Conservation (phyloP, 2,888 invertebrate species). For the Drosophila trichaetosa region DNA sequence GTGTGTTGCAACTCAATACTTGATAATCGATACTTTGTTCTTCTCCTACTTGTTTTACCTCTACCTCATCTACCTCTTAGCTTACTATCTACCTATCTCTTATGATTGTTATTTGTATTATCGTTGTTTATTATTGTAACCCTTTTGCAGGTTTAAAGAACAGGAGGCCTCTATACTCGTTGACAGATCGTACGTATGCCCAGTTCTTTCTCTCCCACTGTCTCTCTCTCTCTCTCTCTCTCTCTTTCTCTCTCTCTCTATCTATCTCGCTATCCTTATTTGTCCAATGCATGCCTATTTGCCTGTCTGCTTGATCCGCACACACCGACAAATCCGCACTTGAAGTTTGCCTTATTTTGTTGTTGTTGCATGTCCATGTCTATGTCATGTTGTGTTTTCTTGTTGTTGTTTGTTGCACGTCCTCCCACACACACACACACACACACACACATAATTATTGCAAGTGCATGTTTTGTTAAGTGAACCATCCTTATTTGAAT, state of each 20-base stretch:
- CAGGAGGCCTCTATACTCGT: conserved; percentile 85
- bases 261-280: background rate
- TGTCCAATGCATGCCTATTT: conserved; percentile 10
- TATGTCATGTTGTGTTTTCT: conserved; percentile 13
- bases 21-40: conserved; percentile 32
- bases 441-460: background rate
- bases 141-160: conserved; percentile 85
- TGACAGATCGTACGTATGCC: conserved; percentile 85
- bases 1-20: conserved; percentile 14
- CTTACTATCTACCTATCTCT: conserved; percentile 30
- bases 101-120: conserved; percentile 71
- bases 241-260: conserved; percentile 12
- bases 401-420: background rate
- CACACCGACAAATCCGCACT: background rate
- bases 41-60: conserved; percentile 25
- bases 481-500: background rate
- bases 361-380: conserved; percentile 7
- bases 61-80: conserved; percentile 31
- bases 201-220: conserved; percentile 53
- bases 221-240: conserved; percentile 19
- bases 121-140: conserved; percentile 82
- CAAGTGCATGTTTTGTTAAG: background rate
- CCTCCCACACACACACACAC: background rate
- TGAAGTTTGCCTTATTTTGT: conserved; percentile 26
- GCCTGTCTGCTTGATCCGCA: conserved; percentile 8